Evolutionary conservation across 2,888 invertebrate species (phyloP), one percentile per base, ranked within the genome.

Genomic region (Drosophila meridiana): DNA sequence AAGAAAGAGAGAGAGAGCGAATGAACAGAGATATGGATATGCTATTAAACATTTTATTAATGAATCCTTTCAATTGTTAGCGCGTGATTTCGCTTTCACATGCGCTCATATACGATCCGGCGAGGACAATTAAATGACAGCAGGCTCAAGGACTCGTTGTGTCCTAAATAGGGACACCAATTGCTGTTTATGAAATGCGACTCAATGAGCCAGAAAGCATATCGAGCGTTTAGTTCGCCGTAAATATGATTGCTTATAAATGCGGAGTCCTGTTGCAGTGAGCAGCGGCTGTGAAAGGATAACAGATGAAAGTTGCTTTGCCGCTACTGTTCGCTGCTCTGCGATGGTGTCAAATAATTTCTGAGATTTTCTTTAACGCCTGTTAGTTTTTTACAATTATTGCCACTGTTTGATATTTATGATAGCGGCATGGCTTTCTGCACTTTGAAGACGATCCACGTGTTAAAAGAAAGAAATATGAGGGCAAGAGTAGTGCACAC

Each of bases 31-130:
- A 82, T 74, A 78, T 81, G 80, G 71, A 74, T 80, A 80, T 76
- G 78, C 81, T 90, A 90, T 90, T 90, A 91, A 87, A 91, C 80
- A 84, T 90, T 91, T 91, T 91, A 92, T 92, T 92, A 92, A 91
- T 91, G 90, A 92, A 90, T 92, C 91, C 91, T 88, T 91, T 86
- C 74, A 81, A 83, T 89, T 89, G 82, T 91, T 91, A 91, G 91
- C 91, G 82, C 86, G 90, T 90, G 91, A 90, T 91, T 87, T 87
- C 88, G 70, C 77, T 84, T 87, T 90, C 85, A 83, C 68, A 83
- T 74, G 66, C 65, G 58, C 56, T 20, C 68, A 69, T 64, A 9
- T 47, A 40, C 65, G 48, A 30, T 28, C 59, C n/a, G 42, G 59
- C 62, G 79, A 84, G 83, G 81, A 89, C 89, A 92, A 92, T 92